phyloP scores from a whole-genome alignment of 30 jellyfish, hydroid and myxozoan genomes.

The Cassiopea andromeda region DNA sequence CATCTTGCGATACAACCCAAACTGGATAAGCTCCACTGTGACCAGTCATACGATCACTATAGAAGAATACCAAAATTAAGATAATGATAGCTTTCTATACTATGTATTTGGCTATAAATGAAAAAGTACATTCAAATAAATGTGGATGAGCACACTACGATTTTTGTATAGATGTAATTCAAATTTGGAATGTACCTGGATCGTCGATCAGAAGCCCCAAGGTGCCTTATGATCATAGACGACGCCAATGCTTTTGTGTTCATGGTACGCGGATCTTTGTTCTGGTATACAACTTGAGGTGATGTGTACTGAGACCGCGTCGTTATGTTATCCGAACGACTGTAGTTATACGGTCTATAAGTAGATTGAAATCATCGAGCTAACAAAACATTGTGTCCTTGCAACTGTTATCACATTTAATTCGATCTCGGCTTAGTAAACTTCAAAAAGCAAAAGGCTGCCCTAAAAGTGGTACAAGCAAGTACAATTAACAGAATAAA shows the following conservation, averaged over 20 bases:
- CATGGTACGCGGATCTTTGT: conserved; percentile 34
- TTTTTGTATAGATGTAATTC: neutral
- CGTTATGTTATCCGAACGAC: conserved; percentile 9
- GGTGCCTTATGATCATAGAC: conserved; percentile 58
- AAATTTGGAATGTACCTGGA: conserved; percentile 21
- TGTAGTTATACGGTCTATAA: neutral
- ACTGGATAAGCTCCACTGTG: conserved; percentile 57
- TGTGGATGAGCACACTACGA: no score
- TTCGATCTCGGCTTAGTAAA: neutral
- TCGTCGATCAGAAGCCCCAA: conserved; percentile 63
- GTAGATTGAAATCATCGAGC: neutral
- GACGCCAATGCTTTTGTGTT: conserved; percentile 63
- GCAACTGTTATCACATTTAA: neutral
- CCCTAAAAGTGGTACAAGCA: neutral
- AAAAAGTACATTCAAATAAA: no score
- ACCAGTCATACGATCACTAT: conserved; percentile 70
- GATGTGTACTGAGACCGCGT: conserved; percentile 11
- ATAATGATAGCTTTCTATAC: no score
- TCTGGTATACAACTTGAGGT: conserved; percentile 30
- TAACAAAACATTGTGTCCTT: neutral
- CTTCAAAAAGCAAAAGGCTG: neutral
- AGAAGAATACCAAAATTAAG: neutral
- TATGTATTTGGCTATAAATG: no score
- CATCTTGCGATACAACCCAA: conserved; percentile 57
- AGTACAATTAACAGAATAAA: neutral